Evolutionary conservation across 2,113 vertebrate genomes (phyloP).

Genomic region (Sebastes schlegelii): DNA sequence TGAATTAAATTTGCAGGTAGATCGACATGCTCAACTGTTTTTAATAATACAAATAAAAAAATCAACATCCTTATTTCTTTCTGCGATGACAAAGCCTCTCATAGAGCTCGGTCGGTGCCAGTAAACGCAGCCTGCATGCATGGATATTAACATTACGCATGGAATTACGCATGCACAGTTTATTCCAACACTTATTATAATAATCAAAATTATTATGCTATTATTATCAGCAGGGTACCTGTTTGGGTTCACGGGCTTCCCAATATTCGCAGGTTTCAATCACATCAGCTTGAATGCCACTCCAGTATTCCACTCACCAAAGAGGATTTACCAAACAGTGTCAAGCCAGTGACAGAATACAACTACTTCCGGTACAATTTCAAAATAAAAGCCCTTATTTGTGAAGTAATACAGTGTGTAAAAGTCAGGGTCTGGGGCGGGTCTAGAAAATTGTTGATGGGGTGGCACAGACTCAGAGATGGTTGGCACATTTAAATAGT

Average conservation of each 20-base stretch:
- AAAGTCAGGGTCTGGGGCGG: background rate
- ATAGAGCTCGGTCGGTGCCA: conserved; percentile 18
- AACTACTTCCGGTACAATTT: conserved; percentile 52
- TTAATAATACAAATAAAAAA: background rate
- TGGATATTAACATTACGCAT: background rate
- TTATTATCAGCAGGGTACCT: conserved; percentile 47
- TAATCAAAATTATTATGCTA: too few relatives aligned
- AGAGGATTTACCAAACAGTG: background rate
- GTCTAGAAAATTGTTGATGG: too few relatives aligned
- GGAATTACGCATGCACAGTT: background rate
- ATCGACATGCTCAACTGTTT: background rate
- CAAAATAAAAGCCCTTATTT: conserved; percentile 62
- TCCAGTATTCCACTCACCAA: conserved; percentile 31
- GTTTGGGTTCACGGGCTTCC: conserved; percentile 39
- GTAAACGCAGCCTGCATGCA: conserved; percentile 14
- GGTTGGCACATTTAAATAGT: too few relatives aligned
- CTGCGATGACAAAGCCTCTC: conserved; percentile 53
- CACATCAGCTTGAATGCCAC: conserved; percentile 40
- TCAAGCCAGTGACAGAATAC: background rate
- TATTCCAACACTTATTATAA: background rate
- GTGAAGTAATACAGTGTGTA: background rate
- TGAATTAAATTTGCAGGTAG: background rate
- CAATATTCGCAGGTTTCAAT: conserved; percentile 36
- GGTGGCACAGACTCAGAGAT: too few relatives aligned
- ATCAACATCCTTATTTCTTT: conserved; percentile 4